A percentile compares a stretch with the other conserved stretches of the same genome.
These are phyloP conservation scores for Coenonympha glycerion DNA, from an alignment of 2,888 invertebrate genomes.

Conservation along the genomic window DNA sequence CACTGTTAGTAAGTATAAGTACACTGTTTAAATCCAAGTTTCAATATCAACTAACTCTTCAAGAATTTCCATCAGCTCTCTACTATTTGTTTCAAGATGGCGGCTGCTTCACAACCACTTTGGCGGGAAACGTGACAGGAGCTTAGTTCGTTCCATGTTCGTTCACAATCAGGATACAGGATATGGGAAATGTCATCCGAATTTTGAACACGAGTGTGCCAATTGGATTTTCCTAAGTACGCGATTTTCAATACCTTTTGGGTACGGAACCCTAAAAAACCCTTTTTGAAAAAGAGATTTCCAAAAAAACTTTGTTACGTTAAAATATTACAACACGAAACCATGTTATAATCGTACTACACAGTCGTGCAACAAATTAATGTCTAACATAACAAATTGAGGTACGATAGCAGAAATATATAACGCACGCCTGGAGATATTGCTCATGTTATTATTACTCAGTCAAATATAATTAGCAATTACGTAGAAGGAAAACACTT, in stretches of 20 bases:
- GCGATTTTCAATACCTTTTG: background rate
- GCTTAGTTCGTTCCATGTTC: conserved; percentile 22
- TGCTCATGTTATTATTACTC: background rate
- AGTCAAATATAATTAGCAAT: background rate
- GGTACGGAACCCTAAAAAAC: no score
- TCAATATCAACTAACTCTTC: conserved; percentile 26
- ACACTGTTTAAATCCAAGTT: conserved; percentile 1
- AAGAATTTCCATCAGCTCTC: conserved; percentile 15
- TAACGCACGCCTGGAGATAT: conserved; percentile 6
- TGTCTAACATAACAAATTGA: conserved; percentile 1
- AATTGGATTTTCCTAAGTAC: background rate
- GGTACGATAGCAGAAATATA: conserved; percentile 6
- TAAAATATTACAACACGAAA: background rate
- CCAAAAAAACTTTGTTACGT: background rate
- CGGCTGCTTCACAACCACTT: conserved; percentile 48
- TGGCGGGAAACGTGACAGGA: conserved; percentile 57
- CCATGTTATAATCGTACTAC: background rate
- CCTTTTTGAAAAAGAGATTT: no score
- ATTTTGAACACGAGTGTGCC: background rate
- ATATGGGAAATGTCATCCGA: conserved; percentile 12
- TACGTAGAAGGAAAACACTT: no score
- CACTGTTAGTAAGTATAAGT: no score
- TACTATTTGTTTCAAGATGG: conserved; percentile 67
- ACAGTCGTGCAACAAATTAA: conserved; percentile 7
- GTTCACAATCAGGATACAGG: conserved; percentile 19